Evolutionary conservation across 2,113 vertebrate genomes (phyloP).

Genomic region (Barnardius zonarius): DNA sequence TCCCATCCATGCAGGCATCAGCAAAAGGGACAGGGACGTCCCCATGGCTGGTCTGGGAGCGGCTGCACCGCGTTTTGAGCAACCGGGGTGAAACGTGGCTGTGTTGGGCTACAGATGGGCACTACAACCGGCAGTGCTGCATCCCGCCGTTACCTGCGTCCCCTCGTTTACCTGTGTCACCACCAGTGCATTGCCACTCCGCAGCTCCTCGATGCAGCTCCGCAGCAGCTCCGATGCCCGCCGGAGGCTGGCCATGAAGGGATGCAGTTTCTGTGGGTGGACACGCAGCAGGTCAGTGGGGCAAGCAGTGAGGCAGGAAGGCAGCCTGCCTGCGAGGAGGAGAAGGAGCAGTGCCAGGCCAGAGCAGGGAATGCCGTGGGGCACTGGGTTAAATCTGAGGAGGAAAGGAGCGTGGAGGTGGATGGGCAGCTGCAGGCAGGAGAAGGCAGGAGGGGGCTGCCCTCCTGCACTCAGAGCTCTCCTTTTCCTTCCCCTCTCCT

Average conservation of each 20-base stretch:
- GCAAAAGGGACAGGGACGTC: background rate
- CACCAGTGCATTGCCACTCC: constrained; percentile 47
- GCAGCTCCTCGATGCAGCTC: constrained; percentile 78
- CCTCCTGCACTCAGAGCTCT: background rate
- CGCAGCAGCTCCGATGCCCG: constrained; percentile 77
- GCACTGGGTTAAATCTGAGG: background rate
- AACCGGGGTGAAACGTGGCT: accelerated
- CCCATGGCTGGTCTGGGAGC: accelerated
- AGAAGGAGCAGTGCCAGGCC: background rate
- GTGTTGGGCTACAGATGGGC: accelerated
- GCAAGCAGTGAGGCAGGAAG: background rate
- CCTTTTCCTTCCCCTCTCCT: background rate
- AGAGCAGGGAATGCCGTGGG: background rate
- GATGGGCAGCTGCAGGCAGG: background rate
- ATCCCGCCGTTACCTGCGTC: background rate
- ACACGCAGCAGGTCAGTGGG: background rate
- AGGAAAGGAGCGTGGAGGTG: accelerated
- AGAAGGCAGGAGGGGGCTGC: background rate
- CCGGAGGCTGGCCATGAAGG: constrained; percentile 78
- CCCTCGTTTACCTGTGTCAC: background rate
- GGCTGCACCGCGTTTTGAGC: background rate
- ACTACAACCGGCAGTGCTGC: background rate
- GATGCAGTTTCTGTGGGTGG: constrained; percentile 82
- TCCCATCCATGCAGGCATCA: background rate
- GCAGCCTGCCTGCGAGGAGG: background rate